Base-by-base conservation (phyloP, 2,888 invertebrate genomes). In the Pegoplata infirma region DNA sequence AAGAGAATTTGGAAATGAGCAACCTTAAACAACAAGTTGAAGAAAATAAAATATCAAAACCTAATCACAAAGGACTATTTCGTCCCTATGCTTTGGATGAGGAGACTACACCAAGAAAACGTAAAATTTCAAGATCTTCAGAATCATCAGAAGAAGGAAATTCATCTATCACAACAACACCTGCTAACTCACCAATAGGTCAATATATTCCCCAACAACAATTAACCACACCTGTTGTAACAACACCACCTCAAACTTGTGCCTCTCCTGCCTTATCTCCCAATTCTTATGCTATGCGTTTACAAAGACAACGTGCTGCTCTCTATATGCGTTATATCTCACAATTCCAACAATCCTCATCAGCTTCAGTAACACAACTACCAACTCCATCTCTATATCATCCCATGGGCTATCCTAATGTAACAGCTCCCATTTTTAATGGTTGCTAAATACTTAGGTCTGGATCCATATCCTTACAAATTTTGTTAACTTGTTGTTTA, bases 271-370 rank as follows among this genome's bases (percentile, higher is more conserved):
- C 82, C 80, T 55, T 28, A 46, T 56, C 16, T 1, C 71, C 79
- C 56, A 56, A 85, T 25, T 78, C 82, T 1, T 84, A 82, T 40
- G 81, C 84, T 6, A 80, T 81, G 25, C 80, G 85, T 69, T 73
- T 86, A 12, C 84, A 86, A 32, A 85, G 84, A 53, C 86, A 86
- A 61, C 81, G 85, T 16, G 69, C 83, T 19, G 86, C 83, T 12
- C 81, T 86, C 14, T 85, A 86, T 63, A 84, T 86, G 71, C 73
- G 58, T 19, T 78, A 73, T n/a, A 47, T 73, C 46, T 56, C 63
- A 51, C 63, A 63, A 63, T 63, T 63, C n/a, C 63, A 63, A 19
- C 8, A 36, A 12, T 44, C 58, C n/a, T 21, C 40, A 5, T 3
- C 56, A 63, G 17, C 25, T 36, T 1, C 59, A 44, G 8, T 40